Base-by-base conservation (phyloP, 2,113 vertebrate genomes). In the Sceloporus undulatus region DNA sequence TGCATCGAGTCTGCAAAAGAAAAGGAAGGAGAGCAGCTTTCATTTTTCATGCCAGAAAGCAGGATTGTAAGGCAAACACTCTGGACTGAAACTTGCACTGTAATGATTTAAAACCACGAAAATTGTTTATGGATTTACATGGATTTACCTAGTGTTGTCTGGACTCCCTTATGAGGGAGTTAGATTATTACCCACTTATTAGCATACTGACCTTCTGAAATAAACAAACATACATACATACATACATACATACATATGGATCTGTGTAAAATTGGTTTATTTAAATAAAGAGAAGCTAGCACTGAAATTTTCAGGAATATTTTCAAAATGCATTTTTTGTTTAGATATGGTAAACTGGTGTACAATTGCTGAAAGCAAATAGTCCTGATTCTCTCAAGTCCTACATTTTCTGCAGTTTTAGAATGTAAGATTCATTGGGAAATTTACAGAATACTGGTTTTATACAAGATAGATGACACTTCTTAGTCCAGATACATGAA, bases 1-100 rank as follows among this genome's bases (percentile, higher is more conserved):
- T 99, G 99, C 99, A 99, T 99, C 88, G 99, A 99, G 94, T 99
- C 99, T 99, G 95, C 6, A 92, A 95, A 85, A 90, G 27, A 93
- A 91, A 88, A 94, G 83, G 82, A 94, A 29, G 23, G n/a, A 93
- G 23, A 94, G 78, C 71, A 90, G 89, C 77, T 87, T 93, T 95
- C 90, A 94, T 86, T 62, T 21, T 9, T 40, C 1, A 56, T 70
- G 70, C 79, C 82, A 0, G 84, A 0, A 79, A 87, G 25, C 9
- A 85, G 42, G 6, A 29, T 23, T 74, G 27, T 0, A 0, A 59
- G 11, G 16, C 0, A 27, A 79, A 13, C 21, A 25, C 75, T 54
- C 13, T 2, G n/a, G 16, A 8, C 13, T 92, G 77, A 42, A 79
- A 82, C 79, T 85, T 74, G n/a, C 71, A 81, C 85, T 70, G 1